These are phyloP conservation scores for Lithobates sylvaticus DNA, from an alignment of 2,797 vertebrate species.

Conservation along the genomic window DNA sequence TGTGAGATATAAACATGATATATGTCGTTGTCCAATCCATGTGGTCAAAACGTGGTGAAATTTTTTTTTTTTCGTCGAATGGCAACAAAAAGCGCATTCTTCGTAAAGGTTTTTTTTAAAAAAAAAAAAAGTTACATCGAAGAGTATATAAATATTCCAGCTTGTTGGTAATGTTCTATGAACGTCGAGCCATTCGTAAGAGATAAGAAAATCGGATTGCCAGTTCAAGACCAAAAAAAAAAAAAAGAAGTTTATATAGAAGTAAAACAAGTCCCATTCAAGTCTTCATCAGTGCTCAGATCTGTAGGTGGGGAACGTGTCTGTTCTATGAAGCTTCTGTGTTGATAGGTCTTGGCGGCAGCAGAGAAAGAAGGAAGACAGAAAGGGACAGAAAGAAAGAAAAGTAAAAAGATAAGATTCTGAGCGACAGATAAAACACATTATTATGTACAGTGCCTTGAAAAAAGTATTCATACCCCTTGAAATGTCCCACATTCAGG, in stretches of 20 bases:
- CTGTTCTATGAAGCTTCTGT: conserved; percentile 78
- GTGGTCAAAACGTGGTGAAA: conserved; percentile 65
- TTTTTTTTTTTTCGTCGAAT: neutral
- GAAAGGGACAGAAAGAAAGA: neutral
- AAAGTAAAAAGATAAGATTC: neutral
- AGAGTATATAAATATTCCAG: conserved; percentile 53
- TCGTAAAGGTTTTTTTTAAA: conserved; percentile 44
- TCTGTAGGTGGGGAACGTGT: conserved; percentile 77
- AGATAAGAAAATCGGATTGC: conserved; percentile 17
- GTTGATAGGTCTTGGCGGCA: conserved; percentile 73
- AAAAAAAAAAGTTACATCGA: conserved; percentile 63
- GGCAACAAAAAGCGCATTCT: conserved; percentile 60
- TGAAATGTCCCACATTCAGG: no score
- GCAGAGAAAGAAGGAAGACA: no score
- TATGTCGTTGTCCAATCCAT: conserved; percentile 51
- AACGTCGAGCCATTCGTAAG: neutral
- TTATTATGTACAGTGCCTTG: no score
- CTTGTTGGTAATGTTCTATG: neutral
- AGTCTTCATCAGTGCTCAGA: conserved; percentile 74
- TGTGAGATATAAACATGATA: conserved; percentile 68
- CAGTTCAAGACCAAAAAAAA: neutral
- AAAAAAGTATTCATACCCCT: no score
- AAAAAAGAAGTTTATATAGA: neutral
- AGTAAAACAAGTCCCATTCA: neutral
- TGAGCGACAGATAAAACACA: neutral